Base-by-base conservation (phyloP, 2,797 vertebrate species). In the Alectoris magna region DNA sequence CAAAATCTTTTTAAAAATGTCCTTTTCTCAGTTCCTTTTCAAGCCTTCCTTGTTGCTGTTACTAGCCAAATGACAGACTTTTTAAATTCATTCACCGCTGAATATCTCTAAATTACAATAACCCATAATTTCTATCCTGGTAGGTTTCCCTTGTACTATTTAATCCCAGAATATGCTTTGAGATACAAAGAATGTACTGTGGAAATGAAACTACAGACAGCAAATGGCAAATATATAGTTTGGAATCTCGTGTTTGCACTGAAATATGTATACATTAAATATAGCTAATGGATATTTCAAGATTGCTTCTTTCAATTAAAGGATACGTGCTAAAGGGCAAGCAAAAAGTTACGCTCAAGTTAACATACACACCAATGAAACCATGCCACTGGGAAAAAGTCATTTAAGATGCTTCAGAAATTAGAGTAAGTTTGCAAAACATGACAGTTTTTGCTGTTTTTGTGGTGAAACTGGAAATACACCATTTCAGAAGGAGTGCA, bases 161-260 rank as follows among this genome's bases (percentile, higher is more conserved):
- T 89, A 96, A 93, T 85, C 79, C 73, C 31, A 41, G 69, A 90
- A 93, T 77, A 55, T 43, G 49, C 62, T 88, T 89, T 38, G 66
- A 63, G 78, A 86, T 64, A 51, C 10, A 70, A 75, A 81, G 23
- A 55, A 71, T 34, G 77, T 67, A 59, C 68, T 63, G 62, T 34
- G 41, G 16, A 64, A 85, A 66, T 62, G 58, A 58, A 76, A 72
- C 29, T n/a, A 43, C 67, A 49, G 49, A 56, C 2, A 34, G 31
- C 18, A 34, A 70, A 67, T 74, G 49, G 62, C 60, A 96, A 81
- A 82, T 31, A 80, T 2, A 39, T 56, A 64, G 22, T 60, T 41
- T 71, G 69, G 62, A 92, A 89, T 71, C 68, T 60, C 89, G 38
- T 86, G 36, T 90, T 91, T 81, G 41, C 51, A 62, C 5, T 90